Evolutionary conservation across 2,888 invertebrate species (phyloP).

Genomic region (Conops quadrifasciatus): DNA sequence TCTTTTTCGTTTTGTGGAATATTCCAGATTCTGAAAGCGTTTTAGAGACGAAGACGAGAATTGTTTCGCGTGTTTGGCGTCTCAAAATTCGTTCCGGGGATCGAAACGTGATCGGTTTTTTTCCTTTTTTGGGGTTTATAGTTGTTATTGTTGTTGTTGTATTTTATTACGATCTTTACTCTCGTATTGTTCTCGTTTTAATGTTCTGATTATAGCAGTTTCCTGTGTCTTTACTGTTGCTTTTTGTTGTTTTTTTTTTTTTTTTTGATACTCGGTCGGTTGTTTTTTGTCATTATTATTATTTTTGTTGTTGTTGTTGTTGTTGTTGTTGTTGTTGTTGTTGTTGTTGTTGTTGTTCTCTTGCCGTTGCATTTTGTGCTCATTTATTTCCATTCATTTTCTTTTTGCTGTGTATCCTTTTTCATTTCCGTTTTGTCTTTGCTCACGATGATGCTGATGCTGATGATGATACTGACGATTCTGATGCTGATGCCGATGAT

Average conservation of each 20-base stretch:
- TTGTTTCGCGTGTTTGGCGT: no score
- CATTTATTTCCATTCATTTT: constrained; percentile 13
- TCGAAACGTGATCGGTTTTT: no score
- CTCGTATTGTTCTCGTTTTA: no score
- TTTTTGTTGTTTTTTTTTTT: constrained; percentile 9
- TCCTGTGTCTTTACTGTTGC: background rate
- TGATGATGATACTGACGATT: background rate
- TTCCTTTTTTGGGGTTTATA: no score
- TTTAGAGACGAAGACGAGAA: no score
- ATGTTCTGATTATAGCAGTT: background rate
- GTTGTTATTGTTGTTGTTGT: no score
- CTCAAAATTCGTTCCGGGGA: no score
- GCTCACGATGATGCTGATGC: no score
- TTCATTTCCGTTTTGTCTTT: constrained; percentile 1
- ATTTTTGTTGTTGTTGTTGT: constrained; percentile 7
- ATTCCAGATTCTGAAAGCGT: no score
- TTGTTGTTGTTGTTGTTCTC: constrained; percentile 16
- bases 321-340: constrained; percentile 1
- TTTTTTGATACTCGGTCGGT: constrained; percentile 7
- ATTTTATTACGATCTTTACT: no score
- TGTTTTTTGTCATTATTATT: constrained; percentile 1
- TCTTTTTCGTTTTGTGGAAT: no score
- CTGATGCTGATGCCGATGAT: no score
- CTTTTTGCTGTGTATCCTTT: constrained; percentile 18
- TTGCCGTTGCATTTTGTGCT: constrained; percentile 15